Conservation (phyloP, 2,797 vertebrate species). For the Xerus rutilus region DNA sequence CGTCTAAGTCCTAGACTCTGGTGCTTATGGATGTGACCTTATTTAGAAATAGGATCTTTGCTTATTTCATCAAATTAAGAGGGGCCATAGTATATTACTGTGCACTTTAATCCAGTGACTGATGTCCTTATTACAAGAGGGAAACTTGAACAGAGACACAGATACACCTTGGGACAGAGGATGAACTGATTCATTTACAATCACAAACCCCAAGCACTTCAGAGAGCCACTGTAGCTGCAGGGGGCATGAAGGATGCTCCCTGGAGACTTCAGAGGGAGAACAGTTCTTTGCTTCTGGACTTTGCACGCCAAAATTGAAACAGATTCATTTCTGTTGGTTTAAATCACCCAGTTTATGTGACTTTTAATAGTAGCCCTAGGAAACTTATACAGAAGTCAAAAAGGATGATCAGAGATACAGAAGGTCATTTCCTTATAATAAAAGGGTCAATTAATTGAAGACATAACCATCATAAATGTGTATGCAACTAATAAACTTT, state of each 20-base stretch:
- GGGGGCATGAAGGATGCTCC: background rate
- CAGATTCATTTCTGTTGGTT: background rate
- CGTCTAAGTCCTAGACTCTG: background rate
- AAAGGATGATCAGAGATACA: constrained; percentile 32
- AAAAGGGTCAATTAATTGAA: background rate
- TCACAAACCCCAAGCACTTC: background rate
- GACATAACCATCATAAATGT: background rate
- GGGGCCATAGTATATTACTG: background rate
- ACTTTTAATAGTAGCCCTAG: background rate
- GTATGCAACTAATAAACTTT: background rate
- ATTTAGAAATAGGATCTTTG: background rate
- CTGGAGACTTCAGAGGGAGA: background rate
- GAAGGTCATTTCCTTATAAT: background rate
- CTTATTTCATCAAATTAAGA: background rate
- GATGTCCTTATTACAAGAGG: background rate
- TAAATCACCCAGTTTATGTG: background rate
- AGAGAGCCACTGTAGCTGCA: background rate
- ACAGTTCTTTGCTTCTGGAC: background rate
- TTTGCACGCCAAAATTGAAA: background rate
- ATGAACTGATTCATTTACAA: background rate
- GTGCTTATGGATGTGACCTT: background rate
- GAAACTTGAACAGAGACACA: background rate
- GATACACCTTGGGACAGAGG: background rate
- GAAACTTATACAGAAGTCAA: background rate
- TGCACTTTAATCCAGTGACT: background rate